Conservation (phyloP, 2,797 vertebrate genomes). For the Petrocephalus schoutedeni region DNA sequence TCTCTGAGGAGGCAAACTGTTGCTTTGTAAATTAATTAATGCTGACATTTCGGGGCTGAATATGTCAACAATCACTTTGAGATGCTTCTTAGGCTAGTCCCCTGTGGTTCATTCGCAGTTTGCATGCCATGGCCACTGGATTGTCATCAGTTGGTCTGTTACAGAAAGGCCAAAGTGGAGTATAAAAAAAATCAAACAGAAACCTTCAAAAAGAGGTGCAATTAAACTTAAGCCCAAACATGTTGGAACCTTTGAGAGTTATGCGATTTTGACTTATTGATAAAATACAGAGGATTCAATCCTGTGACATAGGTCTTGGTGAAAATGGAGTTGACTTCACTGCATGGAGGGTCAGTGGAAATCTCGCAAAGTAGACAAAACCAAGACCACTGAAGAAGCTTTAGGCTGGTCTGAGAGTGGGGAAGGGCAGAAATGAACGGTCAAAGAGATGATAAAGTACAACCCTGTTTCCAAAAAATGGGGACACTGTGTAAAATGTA, state of each 20-base stretch:
- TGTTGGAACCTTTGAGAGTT: not conserved
- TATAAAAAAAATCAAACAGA: not conserved
- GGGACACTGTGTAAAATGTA: too few relatives aligned
- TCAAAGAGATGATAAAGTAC: not conserved
- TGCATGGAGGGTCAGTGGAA: not conserved
- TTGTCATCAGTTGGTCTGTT: not conserved
- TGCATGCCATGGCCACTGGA: not conserved
- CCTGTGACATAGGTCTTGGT: not conserved
- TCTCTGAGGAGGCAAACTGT: not conserved
- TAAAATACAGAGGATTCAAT: not conserved
- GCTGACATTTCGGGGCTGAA: slow-evolving; percentile 2
- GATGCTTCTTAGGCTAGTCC: not conserved
- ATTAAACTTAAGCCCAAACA: not conserved
- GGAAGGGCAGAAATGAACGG: not conserved
- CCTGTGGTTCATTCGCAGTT: not conserved
- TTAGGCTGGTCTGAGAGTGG: not conserved
- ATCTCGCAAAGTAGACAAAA: not conserved
- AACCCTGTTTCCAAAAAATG: too few relatives aligned
- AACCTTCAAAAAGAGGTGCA: not conserved
- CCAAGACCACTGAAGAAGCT: not conserved
- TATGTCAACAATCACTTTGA: slow-evolving; percentile 11
- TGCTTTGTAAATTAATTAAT: slow-evolving; percentile 16
- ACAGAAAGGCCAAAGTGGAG: not conserved
- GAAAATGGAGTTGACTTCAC: not conserved
- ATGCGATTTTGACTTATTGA: not conserved